phyloP scores from a whole-genome alignment of 2,797 vertebrate species.

The Labeo calbasu region DNA sequence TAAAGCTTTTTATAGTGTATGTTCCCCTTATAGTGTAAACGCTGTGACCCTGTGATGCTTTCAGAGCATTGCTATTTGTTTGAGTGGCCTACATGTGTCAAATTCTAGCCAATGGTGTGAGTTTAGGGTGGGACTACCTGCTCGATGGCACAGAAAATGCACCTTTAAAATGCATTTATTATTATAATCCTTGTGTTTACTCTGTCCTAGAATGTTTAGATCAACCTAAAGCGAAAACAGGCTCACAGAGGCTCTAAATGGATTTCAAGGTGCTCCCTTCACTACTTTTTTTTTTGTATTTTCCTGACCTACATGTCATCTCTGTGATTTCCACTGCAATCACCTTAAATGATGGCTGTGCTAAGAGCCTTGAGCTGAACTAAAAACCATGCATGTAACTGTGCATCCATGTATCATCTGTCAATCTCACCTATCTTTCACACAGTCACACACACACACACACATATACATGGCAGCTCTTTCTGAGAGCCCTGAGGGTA shows the following conservation, averaged over 20 bases:
- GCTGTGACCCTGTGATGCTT: neutral
- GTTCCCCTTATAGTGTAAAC: neutral
- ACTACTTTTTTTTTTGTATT: neutral
- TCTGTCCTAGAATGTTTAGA: neutral
- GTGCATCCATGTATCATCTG: slow-evolving; percentile 31
- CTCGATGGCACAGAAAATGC: neutral
- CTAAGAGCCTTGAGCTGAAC: slow-evolving; percentile 21
- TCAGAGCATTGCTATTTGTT: neutral
- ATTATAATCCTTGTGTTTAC: neutral
- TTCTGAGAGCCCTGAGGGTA: slow-evolving; percentile 8
- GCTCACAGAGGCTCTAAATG: neutral
- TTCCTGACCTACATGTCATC: slow-evolving; percentile 27
- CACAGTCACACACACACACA: neutral
- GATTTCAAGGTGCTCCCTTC: slow-evolving; percentile 8
- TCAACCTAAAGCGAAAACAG: neutral
- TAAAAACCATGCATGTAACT: slow-evolving; percentile 6
- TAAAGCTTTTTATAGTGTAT: no score
- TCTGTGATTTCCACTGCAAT: slow-evolving; percentile 18
- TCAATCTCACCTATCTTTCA: slow-evolving; percentile 15
- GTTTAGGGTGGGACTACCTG: neutral
- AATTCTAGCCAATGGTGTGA: neutral
- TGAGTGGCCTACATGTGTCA: neutral
- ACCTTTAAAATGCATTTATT: neutral
- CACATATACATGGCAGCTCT: neutral
- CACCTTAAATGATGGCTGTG: slow-evolving; percentile 29